Evolutionary conservation across 37 sponge, comb jelly and placozoan genomes (phyloP).

Genomic region (Oopsacas minuta): DNA sequence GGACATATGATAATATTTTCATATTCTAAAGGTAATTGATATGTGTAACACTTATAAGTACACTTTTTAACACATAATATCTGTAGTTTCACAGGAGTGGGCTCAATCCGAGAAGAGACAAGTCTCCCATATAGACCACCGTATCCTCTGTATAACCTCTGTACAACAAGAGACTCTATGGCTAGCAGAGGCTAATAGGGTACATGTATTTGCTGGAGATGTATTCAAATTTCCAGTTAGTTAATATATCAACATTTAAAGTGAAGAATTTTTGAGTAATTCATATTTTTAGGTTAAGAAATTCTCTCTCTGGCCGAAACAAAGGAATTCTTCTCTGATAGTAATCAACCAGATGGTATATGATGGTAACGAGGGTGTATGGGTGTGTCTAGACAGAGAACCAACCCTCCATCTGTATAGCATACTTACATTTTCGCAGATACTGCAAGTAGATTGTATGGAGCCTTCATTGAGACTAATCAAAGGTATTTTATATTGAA

Average conservation of each 20-base stretch:
- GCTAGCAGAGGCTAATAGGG: background rate
- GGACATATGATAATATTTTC: background rate
- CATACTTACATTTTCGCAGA: background rate
- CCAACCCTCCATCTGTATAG: background rate
- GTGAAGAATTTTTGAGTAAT: too few species aligned
- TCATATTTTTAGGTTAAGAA: slow-evolving; percentile 5
- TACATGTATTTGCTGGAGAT: background rate
- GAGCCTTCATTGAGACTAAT: background rate
- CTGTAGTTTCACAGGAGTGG: slow-evolving; percentile 1
- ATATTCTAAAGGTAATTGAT: background rate
- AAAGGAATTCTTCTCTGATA: background rate
- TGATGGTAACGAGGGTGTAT: background rate
- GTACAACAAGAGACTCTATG: slow-evolving; percentile 1
- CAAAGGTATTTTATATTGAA: background rate
- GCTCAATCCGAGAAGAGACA: background rate
- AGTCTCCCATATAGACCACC: background rate
- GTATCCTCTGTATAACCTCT: background rate
- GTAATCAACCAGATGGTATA: background rate
- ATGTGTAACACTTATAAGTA: too few species aligned
- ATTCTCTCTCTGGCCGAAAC: slow-evolving; percentile 8
- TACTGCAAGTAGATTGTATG: slow-evolving; percentile 11
- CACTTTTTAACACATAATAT: too few species aligned
- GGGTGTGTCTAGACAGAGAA: slow-evolving; percentile 14
- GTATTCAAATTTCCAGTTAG: background rate
- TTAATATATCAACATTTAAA: too few species aligned